These are phyloP conservation scores for Salvelinus fontinalis DNA, from an alignment of 2,113 vertebrate species.

Conservation along the genomic window DNA sequence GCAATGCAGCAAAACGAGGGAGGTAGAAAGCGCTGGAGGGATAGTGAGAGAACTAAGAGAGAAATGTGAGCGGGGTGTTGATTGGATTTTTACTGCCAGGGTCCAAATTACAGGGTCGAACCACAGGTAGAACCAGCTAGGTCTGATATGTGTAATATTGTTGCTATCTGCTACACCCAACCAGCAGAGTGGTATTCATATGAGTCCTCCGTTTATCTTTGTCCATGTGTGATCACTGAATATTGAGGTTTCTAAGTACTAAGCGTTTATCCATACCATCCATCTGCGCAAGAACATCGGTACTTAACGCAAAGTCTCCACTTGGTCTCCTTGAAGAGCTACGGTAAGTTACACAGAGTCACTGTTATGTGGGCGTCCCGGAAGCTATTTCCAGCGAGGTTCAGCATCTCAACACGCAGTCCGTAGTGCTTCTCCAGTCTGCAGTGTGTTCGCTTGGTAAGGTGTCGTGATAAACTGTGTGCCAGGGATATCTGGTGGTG, in stretches of 20 bases:
- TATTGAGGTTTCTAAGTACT: background rate
- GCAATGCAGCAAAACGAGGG: background rate
- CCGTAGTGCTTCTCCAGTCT: background rate
- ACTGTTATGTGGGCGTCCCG: background rate
- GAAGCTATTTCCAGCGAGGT: background rate
- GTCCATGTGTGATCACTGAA: background rate
- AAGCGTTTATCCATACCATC: no score
- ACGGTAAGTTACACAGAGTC: no score
- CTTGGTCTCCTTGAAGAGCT: no score
- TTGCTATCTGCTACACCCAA: slow-evolving; percentile 37
- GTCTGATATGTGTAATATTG: slow-evolving; percentile 36
- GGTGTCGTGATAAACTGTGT: no score
- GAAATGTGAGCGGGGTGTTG: background rate
- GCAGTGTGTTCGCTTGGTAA: no score
- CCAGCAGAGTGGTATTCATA: background rate
- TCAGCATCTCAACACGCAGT: background rate
- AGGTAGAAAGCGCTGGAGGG: background rate
- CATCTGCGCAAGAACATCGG: no score
- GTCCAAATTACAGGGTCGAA: background rate
- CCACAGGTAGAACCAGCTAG: background rate
- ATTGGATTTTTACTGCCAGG: slow-evolving; percentile 26
- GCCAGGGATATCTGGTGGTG: no score
- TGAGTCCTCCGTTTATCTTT: background rate
- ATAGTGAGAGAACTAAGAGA: background rate
- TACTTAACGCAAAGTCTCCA: no score